Base-by-base conservation (phyloP, 2,113 vertebrate genomes). In the Scartelaos histophorus region DNA sequence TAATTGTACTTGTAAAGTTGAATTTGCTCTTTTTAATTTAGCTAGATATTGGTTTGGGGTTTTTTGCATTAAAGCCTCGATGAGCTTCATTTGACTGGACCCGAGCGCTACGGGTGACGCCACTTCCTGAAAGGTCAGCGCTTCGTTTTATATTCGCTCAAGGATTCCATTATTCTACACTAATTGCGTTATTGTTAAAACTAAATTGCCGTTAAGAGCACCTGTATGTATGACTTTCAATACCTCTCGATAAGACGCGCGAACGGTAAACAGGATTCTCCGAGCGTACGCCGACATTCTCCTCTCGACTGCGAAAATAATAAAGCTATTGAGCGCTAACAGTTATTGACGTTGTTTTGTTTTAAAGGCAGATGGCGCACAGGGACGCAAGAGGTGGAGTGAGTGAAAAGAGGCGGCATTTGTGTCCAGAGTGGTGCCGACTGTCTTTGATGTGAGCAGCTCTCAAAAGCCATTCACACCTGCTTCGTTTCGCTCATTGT, bases 391-490 rank as follows among this genome's bases (percentile, higher is more conserved):
- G 16, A 21, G 61, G 35, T 64, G 34, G 61, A 21, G 58, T 0
- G 6, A 24, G 11, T 61, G 24, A 69, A 66, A 72, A 16, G 54
- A 16, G 47, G 76, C 67, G 17, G 7, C 10, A 24, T 75, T 75
- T 68, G 68, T 68, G 34, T 60, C 66, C 57, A 66, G 60, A 57
- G 69, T 68, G 57, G 16, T 53, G 65, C n/a, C 56, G 72, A 61
- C 67, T 53, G 57, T 51, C 12, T 78, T 72, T 80, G 69, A 78
- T 17, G 72, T 16, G n/a, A 78, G 56, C 49, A 3, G 22, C 69
- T 78, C 47, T 79, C 38, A 64, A 64, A 71, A 76, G 45, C 73
- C 69, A 78, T 72, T 80, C 74, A 78, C 69, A 84, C 71, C 76
- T 74, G 66, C 47, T 25, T 70, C 66, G 67, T 58, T 51, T 49